Percentiles rank a stretch among this genome's conserved stretches.
Conservation (phyloP, 2,888 invertebrate genomes). For the Amaurobius ferox region DNA sequence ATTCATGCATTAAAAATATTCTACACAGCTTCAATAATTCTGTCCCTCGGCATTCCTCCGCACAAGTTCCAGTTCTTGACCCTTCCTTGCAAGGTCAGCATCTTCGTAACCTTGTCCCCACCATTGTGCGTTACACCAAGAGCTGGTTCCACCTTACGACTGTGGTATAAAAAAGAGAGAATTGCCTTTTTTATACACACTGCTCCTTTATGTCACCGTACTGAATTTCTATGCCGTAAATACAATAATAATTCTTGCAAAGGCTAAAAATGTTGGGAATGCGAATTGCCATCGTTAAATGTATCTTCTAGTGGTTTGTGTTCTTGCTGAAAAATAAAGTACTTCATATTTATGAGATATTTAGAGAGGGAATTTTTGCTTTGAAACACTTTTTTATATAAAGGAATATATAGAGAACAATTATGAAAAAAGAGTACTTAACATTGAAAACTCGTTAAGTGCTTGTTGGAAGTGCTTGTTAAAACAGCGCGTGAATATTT, state of each 20-base stretch:
- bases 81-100: slow-evolving; percentile 17
- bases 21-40: background rate
- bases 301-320: no score
- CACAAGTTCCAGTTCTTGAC: slow-evolving; percentile 31
- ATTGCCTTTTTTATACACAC: background rate
- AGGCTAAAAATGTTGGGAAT: background rate
- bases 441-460: no score
- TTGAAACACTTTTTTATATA: no score
- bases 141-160: background rate
- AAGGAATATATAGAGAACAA: no score
- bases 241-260: background rate
- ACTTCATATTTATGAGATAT: no score
- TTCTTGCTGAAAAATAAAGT: no score
- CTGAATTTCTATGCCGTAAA: background rate
- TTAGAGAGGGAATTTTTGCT: no score
- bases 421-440: no score
- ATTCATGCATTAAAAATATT: background rate
- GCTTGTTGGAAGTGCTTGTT: no score
- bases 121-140: slow-evolving; percentile 10
- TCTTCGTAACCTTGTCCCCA: slow-evolving; percentile 36
- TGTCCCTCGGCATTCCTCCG: slow-evolving; percentile 22
- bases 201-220: background rate
- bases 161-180: background rate
- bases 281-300: background rate
- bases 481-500: no score